Evolutionary conservation across 2,888 invertebrate genomes (phyloP), one percentile per base, ranked within the genome.

Genomic region (Neelides folsomi): DNA sequence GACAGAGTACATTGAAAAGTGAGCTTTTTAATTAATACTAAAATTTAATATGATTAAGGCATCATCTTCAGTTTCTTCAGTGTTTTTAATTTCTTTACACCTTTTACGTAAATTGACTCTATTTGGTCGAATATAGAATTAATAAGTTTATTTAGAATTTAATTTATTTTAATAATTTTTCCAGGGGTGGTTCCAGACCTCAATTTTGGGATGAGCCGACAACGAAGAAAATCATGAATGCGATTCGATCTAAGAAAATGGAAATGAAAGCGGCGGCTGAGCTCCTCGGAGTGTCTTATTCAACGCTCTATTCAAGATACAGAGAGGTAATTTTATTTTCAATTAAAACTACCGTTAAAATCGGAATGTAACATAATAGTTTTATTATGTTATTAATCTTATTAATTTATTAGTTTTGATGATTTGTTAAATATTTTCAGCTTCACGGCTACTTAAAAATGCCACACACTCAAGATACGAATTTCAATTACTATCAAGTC

Each of bases 251-350:
- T 58, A 89, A 89, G 71, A 87, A 87, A 74, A 71, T 90, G 67
- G 89, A 90, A 72, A 89, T 90, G 89, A 90, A 90, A 72, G 86
- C 86, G 63, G 89, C 87, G 2, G 88, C 89, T 2, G 87, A 89
- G 70, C 78, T 90, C 52, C 74, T 89, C 44, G 89, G 89, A 1
- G 89, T 90, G 0, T 88, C 87, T 44, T 90, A 90, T 72, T 89
- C 89, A 5, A 89, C 89, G 0, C 76, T 90, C 7, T 89, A 90
- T 69, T 89, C 89, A 2, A 75, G 89, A 66, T 90, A 90, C 69
- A 75, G 89, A 5, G 89, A 90, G 71, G 87, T 64, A 49, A 48
- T 40, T 36, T 10, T 41, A 13, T 10, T 16, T 39, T 51, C 6
- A n/a, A n/a, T n/a, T n/a, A n/a, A 46, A 8, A n/a, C 27, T 35